A percentile compares a stretch with the other conserved stretches of the same genome.
phyloP scores from a whole-genome alignment of 2,888 invertebrate species.

The Crematogaster levior region DNA sequence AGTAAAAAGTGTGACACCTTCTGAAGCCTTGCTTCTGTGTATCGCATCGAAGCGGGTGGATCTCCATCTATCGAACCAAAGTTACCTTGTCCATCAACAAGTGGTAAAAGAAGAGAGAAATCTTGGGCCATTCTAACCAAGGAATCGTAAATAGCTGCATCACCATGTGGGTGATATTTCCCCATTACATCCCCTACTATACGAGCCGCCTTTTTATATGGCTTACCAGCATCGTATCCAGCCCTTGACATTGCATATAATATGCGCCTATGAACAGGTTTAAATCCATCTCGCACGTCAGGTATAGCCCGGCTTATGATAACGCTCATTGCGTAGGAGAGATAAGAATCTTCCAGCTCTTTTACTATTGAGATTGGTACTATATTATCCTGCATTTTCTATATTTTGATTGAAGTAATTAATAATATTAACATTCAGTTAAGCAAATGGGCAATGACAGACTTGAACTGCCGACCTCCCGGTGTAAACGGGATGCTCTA shows the following conservation, averaged over 20 bases:
- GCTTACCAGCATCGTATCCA: neutral
- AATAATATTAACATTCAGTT: no score
- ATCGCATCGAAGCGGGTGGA: neutral
- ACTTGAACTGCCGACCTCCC: neutral
- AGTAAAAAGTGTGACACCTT: neutral
- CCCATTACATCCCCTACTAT: neutral
- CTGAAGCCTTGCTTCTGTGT: neutral
- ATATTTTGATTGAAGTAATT: no score
- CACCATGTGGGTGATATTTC: neutral
- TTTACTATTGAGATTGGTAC: no score
- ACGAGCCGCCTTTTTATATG: neutral
- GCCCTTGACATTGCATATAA: neutral
- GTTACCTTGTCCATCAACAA: neutral
- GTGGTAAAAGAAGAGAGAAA: neutral
- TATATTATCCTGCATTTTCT: no score
- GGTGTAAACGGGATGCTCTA: neutral
- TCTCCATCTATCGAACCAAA: neutral
- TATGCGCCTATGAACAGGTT: neutral
- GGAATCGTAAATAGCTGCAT: neutral
- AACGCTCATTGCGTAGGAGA: neutral
- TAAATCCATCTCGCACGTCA: neutral
- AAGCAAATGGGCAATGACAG: neutral
- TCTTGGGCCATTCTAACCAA: neutral
- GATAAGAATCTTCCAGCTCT: no score
- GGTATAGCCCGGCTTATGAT: neutral